These are phyloP conservation scores for Nymphalis polychloros DNA, from an alignment of 2,888 invertebrate species.

Conservation along the genomic window DNA sequence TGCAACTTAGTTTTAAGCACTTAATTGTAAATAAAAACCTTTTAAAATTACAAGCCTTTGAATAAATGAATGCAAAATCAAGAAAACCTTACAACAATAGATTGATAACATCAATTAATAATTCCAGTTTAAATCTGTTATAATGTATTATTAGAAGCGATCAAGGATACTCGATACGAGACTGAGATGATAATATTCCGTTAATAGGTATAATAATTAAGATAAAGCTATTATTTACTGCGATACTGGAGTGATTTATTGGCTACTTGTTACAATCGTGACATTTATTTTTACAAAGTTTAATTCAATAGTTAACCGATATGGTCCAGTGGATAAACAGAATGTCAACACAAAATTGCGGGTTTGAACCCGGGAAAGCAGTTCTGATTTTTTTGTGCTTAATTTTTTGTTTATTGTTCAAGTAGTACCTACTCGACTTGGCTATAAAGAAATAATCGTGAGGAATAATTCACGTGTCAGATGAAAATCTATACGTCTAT, in stretches of 20 bases:
- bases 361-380: too few relatives aligned
- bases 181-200: conserved; percentile 39
- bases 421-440: too few relatives aligned
- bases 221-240: conserved; percentile 41
- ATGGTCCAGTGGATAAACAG: neutral
- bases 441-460: too few relatives aligned
- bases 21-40: neutral
- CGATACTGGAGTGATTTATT: conserved; percentile 33
- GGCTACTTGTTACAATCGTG: conserved; percentile 26
- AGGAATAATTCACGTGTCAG: too few relatives aligned
- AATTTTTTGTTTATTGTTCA: too few relatives aligned
- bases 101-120: conserved; percentile 49
- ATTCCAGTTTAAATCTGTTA: conserved; percentile 53
- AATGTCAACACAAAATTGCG: neutral
- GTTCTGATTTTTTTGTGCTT: too few relatives aligned
- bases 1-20: neutral
- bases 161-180: conserved; percentile 48
- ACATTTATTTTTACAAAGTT: conserved; percentile 27
- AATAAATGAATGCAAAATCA: neutral
- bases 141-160: conserved; percentile 41
- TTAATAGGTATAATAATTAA: conserved; percentile 47
- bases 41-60: neutral
- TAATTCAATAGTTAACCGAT: neutral
- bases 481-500: too few relatives aligned
- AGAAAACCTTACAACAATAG: conserved; percentile 17